Base-by-base conservation (phyloP, 2,888 invertebrate genomes). In the Nemoura dubitans region DNA sequence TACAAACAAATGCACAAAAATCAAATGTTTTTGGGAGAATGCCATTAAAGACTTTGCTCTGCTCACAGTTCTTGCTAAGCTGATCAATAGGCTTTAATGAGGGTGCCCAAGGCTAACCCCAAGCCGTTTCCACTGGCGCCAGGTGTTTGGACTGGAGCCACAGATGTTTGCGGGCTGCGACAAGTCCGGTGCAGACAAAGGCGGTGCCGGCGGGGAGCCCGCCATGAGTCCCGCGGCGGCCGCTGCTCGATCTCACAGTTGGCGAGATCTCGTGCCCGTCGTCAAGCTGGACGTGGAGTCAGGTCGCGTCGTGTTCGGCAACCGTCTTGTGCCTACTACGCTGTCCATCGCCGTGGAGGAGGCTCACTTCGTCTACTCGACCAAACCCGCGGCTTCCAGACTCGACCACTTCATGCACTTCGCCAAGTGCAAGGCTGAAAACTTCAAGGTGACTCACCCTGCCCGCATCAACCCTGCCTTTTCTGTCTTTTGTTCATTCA, bases 341-440 rank as follows among this genome's bases (percentile, higher is more conserved):
- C 92, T 99, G 86, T 97, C 97, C 26, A 95, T 98, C 89, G 97
- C 96, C 87, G 96, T 98, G 85, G 99, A 99, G 91, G 98, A 99
- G 92, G 96, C 97, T 10, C 97, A 98, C 91, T 95, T 98, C 91
- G 96, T 97, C 42, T 99, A 98, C 91, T 98, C 98, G 88, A 98
- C 98, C 7, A 98, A 98, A 91, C 98, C 98, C 5, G 97, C 98
- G 0, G 97, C 98, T 0, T 98, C 98, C 21, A 95, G 96, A 42
- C 93, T 98, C 88, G 99, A 99, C 92, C 95, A 97, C 91, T 96
- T 98, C 89, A 98, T 98, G 98, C 98, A 99, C 92, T 97, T 98
- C 89, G 95, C 97, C 14, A 98, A 98, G 92, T 97, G 97, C 87
- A 97, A 97, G 92, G 97, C 97, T 6, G 99, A 99, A 91, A 99